Conservation (phyloP, 2,113 vertebrate genomes). For the Melierax canorus region DNA sequence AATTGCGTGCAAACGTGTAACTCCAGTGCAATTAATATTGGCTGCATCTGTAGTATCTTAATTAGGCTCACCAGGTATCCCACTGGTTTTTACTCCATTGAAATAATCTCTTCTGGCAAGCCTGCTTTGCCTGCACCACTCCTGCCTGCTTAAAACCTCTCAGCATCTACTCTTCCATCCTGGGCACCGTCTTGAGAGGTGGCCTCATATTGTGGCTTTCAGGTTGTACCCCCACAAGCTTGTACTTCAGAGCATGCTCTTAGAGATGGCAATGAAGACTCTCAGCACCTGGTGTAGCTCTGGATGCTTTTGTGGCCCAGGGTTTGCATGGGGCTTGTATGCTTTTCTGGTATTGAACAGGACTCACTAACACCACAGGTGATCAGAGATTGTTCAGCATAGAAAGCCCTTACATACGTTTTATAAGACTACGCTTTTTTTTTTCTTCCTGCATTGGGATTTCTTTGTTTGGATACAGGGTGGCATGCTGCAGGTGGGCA, state of each 20-base stretch:
- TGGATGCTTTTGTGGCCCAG: neutral
- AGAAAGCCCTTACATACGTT: neutral
- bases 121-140: neutral
- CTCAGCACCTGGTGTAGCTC: neutral
- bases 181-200: neutral
- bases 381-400: neutral
- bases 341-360: neutral
- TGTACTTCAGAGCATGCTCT: neutral
- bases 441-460: neutral
- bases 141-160: neutral
- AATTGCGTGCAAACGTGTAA: neutral
- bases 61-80: neutral
- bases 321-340: neutral
- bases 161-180: neutral
- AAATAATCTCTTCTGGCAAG: neutral
- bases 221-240: accelerated
- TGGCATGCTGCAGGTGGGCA: too few species aligned
- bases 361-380: neutral
- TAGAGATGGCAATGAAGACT: neutral
- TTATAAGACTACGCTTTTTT: neutral
- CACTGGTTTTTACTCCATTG: neutral
- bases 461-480: neutral
- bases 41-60: neutral
- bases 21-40: neutral
- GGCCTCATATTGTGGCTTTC: neutral